Evolutionary conservation across 2,113 vertebrate species (phyloP), one percentile per base, ranked within the genome.

Genomic region (Siniperca chuatsi): DNA sequence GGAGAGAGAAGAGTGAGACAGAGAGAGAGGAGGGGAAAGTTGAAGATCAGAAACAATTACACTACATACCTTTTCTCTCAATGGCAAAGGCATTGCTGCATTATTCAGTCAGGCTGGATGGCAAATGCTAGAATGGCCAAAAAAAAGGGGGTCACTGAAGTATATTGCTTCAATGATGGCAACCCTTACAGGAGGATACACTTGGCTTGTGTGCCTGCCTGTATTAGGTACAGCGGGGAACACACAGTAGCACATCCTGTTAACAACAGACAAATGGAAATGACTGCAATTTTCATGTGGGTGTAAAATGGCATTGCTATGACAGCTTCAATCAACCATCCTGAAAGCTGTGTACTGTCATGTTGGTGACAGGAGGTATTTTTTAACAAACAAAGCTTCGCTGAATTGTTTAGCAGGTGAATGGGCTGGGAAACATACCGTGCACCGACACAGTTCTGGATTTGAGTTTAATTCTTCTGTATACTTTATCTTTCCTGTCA

Each of bases 61-160:
- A 78, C 66, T 12, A 76, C 89, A 90, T 44, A 75, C 74, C 75
- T 90, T 92, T 89, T 85, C 83, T 72, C 54, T 79, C 79, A 68
- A 81, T 87, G 91, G 94, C 91, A 94, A 91, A 92, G 83, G 75
- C 85, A 83, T 35, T 60, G 25, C 77, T 91, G 90, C 73, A 92
- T 93, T 87, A 94, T 92, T 92, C 82, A 90, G 82, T 90, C 87
- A 67, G 60, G 57, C 84, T 77, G 62, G 60, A 77, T 72, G 55
- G 62, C 11, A 77, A 90, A 82, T n/a, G 69, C 48, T 67, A 44
- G 57, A 80, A 40, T 44, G 35, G 69, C 16, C 73, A 23, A 71
- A 60, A 88, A 83, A 76, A 72, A 21, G 15, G 44, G 61, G 65
- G 25, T 35, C 74, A 66, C 48, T 72, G 35, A 75, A 77, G 55